Percentiles rank a stretch among this genome's conserved stretches.
These are phyloP conservation scores for Aphelocoma californica DNA, from an alignment of 2,797 vertebrate genomes.

Conservation along the genomic window DNA sequence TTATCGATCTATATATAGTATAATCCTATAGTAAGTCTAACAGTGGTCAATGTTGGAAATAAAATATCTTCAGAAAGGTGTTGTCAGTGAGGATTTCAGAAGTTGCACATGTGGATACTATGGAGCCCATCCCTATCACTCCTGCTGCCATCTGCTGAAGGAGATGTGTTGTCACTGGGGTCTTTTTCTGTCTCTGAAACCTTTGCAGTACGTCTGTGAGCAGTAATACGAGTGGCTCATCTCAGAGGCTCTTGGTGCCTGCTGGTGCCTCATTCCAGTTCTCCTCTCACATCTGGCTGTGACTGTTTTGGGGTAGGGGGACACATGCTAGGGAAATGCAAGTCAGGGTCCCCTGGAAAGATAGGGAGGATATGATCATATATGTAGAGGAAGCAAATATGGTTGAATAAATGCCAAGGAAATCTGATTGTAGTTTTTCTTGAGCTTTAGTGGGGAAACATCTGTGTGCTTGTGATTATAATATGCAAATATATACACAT, in stretches of 20 bases:
- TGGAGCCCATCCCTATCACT: not conserved
- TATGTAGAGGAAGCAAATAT: not conserved
- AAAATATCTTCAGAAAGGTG: not conserved
- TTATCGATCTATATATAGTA: not conserved
- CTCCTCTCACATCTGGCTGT: fast-evolving
- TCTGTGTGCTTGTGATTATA: not conserved
- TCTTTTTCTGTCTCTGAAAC: not conserved
- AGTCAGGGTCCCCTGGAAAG: not conserved
- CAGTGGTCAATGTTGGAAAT: not conserved
- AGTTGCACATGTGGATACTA: not conserved
- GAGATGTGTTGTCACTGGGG: not conserved
- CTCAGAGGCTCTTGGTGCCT: not conserved
- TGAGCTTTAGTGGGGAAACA: not conserved
- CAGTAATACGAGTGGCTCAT: not conserved
- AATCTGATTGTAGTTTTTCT: not conserved
- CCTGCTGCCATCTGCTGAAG: not conserved
- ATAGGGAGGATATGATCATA: not conserved
- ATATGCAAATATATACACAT: not conserved
- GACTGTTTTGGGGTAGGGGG: not conserved
- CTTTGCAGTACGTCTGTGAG: fast-evolving
- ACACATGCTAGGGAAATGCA: not conserved
- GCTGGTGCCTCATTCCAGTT: not conserved
- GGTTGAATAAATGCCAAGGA: not conserved
- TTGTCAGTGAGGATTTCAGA: not conserved
- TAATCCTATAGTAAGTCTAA: not conserved